Evolutionary conservation across 2,888 invertebrate genomes (phyloP), one percentile per base, ranked within the genome.

Genomic region (Liposcelis brunnea): DNA sequence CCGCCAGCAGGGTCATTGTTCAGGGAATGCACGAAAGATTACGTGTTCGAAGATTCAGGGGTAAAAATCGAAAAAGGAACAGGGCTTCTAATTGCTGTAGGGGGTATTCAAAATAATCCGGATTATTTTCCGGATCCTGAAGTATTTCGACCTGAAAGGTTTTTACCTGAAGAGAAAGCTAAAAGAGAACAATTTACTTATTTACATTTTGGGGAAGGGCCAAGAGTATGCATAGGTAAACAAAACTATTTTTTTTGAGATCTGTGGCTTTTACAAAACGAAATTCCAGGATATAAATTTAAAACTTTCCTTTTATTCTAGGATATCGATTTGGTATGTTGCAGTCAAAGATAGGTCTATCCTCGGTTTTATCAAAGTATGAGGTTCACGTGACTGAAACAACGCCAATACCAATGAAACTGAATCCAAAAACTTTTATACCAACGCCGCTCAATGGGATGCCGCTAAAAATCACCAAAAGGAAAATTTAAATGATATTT

Each of bases 141-240:
- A 1, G 63, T 64, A 31, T 77, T 77, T 49, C 66, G 70, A 44
- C 77, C 77, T 0, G 72, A 75, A 16, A 63, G 77, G 49, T 77
- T 76, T 57, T 57, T 64, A 0, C 59, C 64, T 5, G 68, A 69
- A 47, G 67, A 68, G 21, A 72, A 70, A 49, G 62, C 65, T 0
- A 63, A 61, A 36, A 58, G 72, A 38, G 70, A 70, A 40, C 65
- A 64, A 1, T 70, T 65, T 49, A 63, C 66, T 45, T 71, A 68
- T 65, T 62, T 71, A 61, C 71, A 72, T 1, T 72, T 72, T 54
- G 72, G 72, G 2, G 72, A 70, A 55, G 72, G 72, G 1, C 71
- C 71, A 5, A 61, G 70, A 49, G 67, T 69, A 57, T 72, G 72
- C 54, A 62, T 72, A 54, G 72, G 72, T n/a, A n/a, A n/a, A n/a